Evolutionary conservation across 2,797 vertebrate species (phyloP), one percentile per base, ranked within the genome.

Genomic region (Coluber constrictor): DNA sequence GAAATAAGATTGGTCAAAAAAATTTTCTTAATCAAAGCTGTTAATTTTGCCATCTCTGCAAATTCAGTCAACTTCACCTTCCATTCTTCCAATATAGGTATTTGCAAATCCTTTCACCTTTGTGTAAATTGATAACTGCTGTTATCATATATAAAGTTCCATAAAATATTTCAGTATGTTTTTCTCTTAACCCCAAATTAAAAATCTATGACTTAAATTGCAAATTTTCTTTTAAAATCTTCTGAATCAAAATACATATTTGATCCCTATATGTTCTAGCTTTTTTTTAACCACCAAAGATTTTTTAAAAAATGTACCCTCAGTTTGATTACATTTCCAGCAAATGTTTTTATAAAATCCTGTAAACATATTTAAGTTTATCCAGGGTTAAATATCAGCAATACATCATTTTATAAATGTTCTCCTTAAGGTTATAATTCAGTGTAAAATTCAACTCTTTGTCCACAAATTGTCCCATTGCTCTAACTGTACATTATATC

Each of bases 1-100:
- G 56, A 93, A 94, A 90, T 91, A 87, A 94, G 95, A 94, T 92
- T 90, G 7, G 70, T 74, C 32, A 74, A 66, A n/a, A 18, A 0
- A 6, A 16, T 18, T 70, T 74, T 74, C 32, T 74, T 37, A 37
- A 74, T 70, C 70, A 74, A 74, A 74, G 70, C 70, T 20, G 6
- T 74, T 74, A 37, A 74, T 37, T 74, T 74, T 74, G 7, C 32
- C 70, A 74, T 20, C 32, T 74, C 66, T 37, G 32, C 32, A 74
- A 74, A 74, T 37, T 74, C 32, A 74, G 32, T 37, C 70, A 18
- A 74, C 12, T 74, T 37, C 70, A 74, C 7, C 32, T 74, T 74
- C 3, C 70, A 37, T 74, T 74, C 70, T 20, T 37, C 70, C 15
- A 9, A 37, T 74, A 20, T 37, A 74, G 7, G 7, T 37, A 9